A percentile compares a stretch with the other conserved stretches of the same genome.
These are phyloP conservation scores for Trissonchulus latispiculum DNA, from an alignment of 2,888 invertebrate species.

Conservation along the genomic window DNA sequence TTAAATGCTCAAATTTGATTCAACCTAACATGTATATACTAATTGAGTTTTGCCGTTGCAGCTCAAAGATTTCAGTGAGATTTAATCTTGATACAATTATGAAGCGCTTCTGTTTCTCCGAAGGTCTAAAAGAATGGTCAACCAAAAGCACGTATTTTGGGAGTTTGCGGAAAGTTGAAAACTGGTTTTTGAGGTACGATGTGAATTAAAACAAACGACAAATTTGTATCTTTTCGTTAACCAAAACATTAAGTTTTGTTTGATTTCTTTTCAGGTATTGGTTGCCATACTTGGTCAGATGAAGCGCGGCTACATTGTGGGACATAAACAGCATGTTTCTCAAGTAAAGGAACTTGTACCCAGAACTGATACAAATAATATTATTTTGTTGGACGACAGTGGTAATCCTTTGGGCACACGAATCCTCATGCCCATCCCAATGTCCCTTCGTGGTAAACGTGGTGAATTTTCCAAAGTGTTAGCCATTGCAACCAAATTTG, in stretches of 20 bases:
- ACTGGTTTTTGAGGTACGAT: too few relatives aligned
- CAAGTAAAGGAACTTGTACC: constrained; percentile 39
- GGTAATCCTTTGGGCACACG: constrained; percentile 89
- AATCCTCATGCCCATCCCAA: constrained; percentile 88
- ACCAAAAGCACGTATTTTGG: too few relatives aligned
- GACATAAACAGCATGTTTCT: constrained; percentile 22
- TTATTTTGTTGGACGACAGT: constrained; percentile 86
- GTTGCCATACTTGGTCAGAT: constrained; percentile 41
- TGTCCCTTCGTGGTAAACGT: constrained; percentile 31
- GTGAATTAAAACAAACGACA: too few relatives aligned
- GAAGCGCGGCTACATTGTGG: constrained; percentile 39
- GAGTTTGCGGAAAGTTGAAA: too few relatives aligned
- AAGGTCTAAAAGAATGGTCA: too few relatives aligned
- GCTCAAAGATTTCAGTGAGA: neutral
- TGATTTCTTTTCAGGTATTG: constrained; percentile 34
- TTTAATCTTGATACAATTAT: neutral
- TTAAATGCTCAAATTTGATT: too few relatives aligned
- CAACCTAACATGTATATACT: too few relatives aligned
- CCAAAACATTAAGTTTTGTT: neutral
- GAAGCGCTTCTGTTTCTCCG: neutral
- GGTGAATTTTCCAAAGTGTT: constrained; percentile 39
- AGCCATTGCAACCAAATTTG: constrained; percentile 40
- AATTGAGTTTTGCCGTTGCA: neutral
- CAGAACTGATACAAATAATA: constrained; percentile 53
- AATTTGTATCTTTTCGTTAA: too few relatives aligned